Evolutionary conservation across 2,797 vertebrate genomes (phyloP).

Genomic region (Tenualosa ilisha): DNA sequence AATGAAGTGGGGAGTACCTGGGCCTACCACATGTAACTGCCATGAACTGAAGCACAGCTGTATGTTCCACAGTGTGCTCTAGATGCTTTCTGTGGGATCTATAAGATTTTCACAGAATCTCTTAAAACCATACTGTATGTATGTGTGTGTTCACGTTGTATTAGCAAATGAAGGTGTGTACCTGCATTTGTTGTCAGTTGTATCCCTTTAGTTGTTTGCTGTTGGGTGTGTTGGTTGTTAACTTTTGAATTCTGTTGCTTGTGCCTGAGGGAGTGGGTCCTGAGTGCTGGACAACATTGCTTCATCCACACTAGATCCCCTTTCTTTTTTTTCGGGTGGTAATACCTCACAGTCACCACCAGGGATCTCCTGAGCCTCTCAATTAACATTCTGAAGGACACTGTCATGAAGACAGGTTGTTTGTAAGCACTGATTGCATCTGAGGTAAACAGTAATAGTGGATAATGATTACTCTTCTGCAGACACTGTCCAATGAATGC

Average conservation of each 20-base stretch:
- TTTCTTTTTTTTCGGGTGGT: neutral
- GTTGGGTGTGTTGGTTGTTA: neutral
- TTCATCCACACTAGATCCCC: neutral
- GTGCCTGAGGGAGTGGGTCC: neutral
- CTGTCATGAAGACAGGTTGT: neutral
- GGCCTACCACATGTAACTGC: constrained; percentile 33
- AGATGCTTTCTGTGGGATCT: neutral
- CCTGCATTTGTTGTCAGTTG: constrained; percentile 36
- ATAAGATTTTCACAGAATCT: neutral
- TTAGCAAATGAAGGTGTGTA: neutral
- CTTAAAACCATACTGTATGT: neutral
- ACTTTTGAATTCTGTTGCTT: neutral
- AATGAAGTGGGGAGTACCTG: neutral
- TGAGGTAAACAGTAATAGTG: neutral
- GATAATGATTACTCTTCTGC: neutral
- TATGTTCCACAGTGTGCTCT: neutral
- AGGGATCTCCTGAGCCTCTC: constrained; percentile 30
- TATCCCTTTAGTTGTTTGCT: neutral
- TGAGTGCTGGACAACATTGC: neutral
- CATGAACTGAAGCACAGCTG: constrained; percentile 46
- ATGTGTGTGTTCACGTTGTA: neutral
- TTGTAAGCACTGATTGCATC: neutral
- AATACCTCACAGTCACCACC: constrained; percentile 33
- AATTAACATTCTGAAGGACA: constrained; percentile 26
- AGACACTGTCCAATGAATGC: neutral